phyloP scores from a whole-genome alignment of 35 echinoderm and acorn worm genomes.

The Heliocidaris tuberculata region DNA sequence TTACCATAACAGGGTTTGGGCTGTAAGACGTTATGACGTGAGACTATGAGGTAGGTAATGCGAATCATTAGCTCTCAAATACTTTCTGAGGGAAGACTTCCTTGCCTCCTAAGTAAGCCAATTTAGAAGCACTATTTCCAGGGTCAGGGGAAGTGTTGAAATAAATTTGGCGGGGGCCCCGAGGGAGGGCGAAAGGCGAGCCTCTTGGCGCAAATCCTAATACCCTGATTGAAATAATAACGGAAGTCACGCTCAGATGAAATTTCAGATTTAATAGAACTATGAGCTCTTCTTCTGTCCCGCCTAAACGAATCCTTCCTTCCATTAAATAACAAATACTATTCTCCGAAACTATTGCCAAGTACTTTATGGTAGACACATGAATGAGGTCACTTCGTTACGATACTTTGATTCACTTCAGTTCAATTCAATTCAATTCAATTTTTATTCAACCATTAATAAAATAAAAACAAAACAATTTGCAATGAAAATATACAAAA shows the following conservation, averaged over 20 bases:
- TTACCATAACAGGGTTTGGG: background rate
- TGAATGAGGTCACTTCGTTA: background rate
- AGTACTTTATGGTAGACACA: too few species aligned
- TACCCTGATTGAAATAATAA: slow-evolving; percentile 29
- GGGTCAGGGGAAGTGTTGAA: slow-evolving; percentile 24
- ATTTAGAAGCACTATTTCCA: slow-evolving; percentile 7
- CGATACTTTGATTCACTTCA: background rate
- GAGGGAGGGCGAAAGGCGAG: background rate
- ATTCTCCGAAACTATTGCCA: too few species aligned
- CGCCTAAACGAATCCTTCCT: background rate
- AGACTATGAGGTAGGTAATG: background rate
- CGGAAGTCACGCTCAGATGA: slow-evolving; percentile 35
- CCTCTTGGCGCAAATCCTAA: background rate
- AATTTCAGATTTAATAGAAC: slow-evolving; percentile 7
- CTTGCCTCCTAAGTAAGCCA: background rate
- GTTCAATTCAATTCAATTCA: too few species aligned
- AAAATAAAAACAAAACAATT: too few species aligned
- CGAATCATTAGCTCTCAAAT: slow-evolving; percentile 4
- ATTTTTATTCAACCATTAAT: too few species aligned
- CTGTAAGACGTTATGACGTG: background rate
- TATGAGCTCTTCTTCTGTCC: background rate
- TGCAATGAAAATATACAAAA: too few species aligned
- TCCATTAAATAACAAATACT: too few species aligned
- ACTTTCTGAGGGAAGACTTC: background rate
- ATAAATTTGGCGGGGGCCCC: background rate